Conservation (phyloP, 2,797 vertebrate species). For the Momotus momota region DNA sequence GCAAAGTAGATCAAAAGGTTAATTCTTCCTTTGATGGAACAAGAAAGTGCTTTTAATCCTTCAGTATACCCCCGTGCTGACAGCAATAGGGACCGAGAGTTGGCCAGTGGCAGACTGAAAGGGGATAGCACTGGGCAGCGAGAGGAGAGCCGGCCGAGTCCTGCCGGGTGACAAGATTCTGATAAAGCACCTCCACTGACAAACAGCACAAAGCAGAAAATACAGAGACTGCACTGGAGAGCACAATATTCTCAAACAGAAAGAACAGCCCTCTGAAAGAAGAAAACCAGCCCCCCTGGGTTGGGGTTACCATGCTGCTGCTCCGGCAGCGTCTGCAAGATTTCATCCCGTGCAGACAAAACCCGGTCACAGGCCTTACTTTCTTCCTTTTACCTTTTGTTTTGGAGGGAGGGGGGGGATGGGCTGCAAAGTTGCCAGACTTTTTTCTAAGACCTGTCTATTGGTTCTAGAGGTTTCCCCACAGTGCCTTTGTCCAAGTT, state of each 20-base stretch:
- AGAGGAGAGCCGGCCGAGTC: neutral
- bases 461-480: neutral
- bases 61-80: neutral
- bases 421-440: neutral
- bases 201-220: neutral
- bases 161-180: neutral
- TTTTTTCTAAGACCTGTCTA: neutral
- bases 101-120: neutral
- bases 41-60: slow-evolving; percentile 46
- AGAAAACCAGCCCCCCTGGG: neutral
- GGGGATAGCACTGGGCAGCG: neutral
- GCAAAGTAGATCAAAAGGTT: slow-evolving; percentile 61
- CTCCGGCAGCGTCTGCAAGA: neutral
- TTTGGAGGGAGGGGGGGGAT: rapidly evolving
- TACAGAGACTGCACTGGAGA: neutral
- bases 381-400: neutral
- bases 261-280: neutral
- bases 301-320: neutral
- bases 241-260: neutral
- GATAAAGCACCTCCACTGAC: neutral
- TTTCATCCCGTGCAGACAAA: neutral
- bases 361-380: neutral
- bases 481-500: neutral
- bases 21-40: slow-evolving; percentile 53
- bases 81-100: neutral